Evolutionary conservation across 2,797 vertebrate species (phyloP), one percentile per base, ranked within the genome.

Genomic region (Cygnus olor): DNA sequence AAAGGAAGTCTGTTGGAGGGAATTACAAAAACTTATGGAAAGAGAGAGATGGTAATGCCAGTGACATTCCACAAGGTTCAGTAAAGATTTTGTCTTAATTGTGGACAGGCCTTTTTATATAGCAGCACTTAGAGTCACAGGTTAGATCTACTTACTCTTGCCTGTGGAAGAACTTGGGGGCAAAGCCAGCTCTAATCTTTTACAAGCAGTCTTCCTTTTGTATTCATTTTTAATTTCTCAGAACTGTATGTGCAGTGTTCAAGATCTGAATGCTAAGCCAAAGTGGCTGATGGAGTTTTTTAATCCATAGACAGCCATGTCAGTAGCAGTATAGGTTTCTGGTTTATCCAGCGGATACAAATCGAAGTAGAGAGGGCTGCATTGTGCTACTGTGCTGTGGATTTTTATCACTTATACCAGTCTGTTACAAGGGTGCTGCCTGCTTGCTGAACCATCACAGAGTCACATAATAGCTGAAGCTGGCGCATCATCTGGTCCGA

Each of bases 281-380:
- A 1, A 14, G 5, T 34, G 60, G 32, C 60, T 70, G 44, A 53
- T 54, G 17, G 28, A 8, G 4, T 10, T 8, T 27, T 57, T 72
- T 45, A 57, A 82, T 76, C 44, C 5, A 2, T 6, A 61, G 44
- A 27, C 66, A 47, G 11, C 7, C 28, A 60, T 25, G 1, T 45
- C 40, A 21, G 30, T 30, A 66, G 22, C 32, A 36, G 24, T 7
- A 0, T 3, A 42, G 12, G 44, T 56, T 72, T 88, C 36, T 89
- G 49, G 10, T 72, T 86, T 69, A 8, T 40, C 14, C 38, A 11
- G 56, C 36, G 65, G 19, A 14, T 45, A 18, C 38, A 32, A 10
- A 12, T 32, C 71, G n/a, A 34, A 0, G 0, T 14, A n/a, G 18
- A 18, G 36, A 53, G 20, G 28, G 9, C 30, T 76, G 8, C 27